Evolutionary conservation across 2,888 invertebrate species (phyloP).

Genomic region (Hypomecis punctinalis): DNA sequence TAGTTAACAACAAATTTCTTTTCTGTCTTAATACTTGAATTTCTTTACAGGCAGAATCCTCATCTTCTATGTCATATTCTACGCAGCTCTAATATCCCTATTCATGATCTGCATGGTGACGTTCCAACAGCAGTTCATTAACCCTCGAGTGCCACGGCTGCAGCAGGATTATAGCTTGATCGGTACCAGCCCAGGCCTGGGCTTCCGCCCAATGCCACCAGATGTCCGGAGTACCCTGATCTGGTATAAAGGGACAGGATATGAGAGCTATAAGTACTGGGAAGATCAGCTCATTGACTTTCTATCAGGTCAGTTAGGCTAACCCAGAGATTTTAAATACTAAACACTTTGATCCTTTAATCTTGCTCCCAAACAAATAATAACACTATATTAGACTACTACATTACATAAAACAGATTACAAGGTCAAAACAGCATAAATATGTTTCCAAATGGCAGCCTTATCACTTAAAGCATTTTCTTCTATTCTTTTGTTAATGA

Average conservation of each 20-base stretch:
- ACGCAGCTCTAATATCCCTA: slow-evolving; percentile 93
- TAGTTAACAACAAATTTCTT: too few relatives aligned
- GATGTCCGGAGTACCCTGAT: slow-evolving; percentile 98
- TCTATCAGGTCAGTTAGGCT: slow-evolving; percentile 91
- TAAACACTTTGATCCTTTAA: too few relatives aligned
- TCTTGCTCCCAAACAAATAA: too few relatives aligned
- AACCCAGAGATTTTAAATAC: too few relatives aligned
- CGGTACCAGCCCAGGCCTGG: slow-evolving; percentile 97
- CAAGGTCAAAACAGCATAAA: too few relatives aligned
- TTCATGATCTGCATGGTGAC: slow-evolving; percentile 97
- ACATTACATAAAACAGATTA: too few relatives aligned
- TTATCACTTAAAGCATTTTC: too few relatives aligned
- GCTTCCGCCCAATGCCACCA: slow-evolving; percentile 96
- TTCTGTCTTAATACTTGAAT: neutral
- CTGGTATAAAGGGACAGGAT: slow-evolving; percentile 94
- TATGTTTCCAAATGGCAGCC: too few relatives aligned
- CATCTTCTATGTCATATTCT: slow-evolving; percentile 97
- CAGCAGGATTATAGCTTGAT: slow-evolving; percentile 93
- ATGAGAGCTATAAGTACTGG: slow-evolving; percentile 92
- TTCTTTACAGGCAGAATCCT: slow-evolving; percentile 92
- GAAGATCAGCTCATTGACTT: slow-evolving; percentile 90
- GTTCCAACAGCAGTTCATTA: slow-evolving; percentile 95
- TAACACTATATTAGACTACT: too few relatives aligned
- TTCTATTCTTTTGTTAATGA: too few relatives aligned
- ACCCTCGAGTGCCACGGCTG: slow-evolving; percentile 94